Percentiles rank a stretch among this genome's conserved stretches.
Conservation (phyloP, 2,797 vertebrate species). For the Gouania willdenowi region DNA sequence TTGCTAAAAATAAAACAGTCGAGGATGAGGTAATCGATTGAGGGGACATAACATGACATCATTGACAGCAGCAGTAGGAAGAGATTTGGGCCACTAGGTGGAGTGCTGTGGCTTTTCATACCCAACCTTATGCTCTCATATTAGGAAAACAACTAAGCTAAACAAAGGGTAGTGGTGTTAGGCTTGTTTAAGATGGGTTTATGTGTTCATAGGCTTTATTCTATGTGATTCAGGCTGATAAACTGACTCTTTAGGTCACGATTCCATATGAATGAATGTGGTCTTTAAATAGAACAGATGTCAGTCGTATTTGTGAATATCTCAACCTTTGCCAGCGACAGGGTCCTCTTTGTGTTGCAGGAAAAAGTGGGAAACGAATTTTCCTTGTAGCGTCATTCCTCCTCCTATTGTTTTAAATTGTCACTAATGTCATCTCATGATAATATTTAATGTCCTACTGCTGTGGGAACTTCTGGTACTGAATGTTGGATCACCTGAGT, state of each 20-base stretch:
- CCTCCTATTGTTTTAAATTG: not conserved
- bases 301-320: slow-evolving; percentile 24
- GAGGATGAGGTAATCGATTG: not conserved
- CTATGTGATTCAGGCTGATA: not conserved
- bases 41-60: slow-evolving; percentile 55
- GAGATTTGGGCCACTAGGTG: slow-evolving; percentile 55
- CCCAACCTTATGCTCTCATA: not conserved
- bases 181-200: not conserved
- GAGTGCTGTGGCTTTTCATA: slow-evolving; percentile 36
- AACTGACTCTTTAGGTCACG: not conserved
- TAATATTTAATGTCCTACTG: no score
- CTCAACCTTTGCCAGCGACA: slow-evolving; percentile 2
- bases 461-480: no score
- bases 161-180: slow-evolving; percentile 39
- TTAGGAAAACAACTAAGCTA: slow-evolving; percentile 30
- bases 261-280: not conserved
- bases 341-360: slow-evolving; percentile 1
- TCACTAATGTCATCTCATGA: no score
- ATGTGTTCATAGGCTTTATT: not conserved
- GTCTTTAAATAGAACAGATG: not conserved
- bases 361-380: not conserved
- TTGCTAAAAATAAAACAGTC: no score
- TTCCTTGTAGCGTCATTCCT: not conserved
- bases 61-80: slow-evolving; percentile 23
- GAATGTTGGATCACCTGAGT: no score